A percentile compares a stretch with the other conserved stretches of the same genome.
Evolutionary conservation across 2,113 vertebrate species (phyloP).

Genomic region (Oryctolagus cuniculus): DNA sequence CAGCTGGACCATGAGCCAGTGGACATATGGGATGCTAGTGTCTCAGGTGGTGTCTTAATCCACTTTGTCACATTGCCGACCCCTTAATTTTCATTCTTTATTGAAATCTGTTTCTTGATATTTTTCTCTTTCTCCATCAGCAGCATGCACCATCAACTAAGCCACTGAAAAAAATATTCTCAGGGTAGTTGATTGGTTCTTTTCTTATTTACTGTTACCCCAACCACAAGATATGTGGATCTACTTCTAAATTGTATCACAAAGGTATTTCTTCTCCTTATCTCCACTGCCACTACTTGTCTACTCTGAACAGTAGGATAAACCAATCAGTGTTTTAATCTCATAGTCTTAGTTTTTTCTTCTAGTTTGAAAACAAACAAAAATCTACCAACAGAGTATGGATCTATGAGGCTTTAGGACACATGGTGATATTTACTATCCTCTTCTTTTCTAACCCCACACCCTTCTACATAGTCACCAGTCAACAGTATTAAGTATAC

Average conservation of each 20-base stretch:
- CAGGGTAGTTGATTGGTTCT: not conserved
- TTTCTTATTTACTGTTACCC: constrained; percentile 1
- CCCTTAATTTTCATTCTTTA: no score
- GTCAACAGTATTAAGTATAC: not conserved
- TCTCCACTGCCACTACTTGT: not conserved
- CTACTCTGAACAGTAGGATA: not conserved
- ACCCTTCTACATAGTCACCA: not conserved
- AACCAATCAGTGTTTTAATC: constrained; percentile 41
- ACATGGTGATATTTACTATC: not conserved
- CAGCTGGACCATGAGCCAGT: no score
- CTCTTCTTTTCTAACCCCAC: not conserved
- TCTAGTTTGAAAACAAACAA: constrained; percentile 5
- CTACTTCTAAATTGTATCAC: constrained; percentile 37
- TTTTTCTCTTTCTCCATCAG: not conserved
- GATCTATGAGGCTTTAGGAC: not conserved
- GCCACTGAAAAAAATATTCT: constrained; percentile 20
- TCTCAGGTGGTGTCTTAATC: no score
- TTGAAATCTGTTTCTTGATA: not conserved
- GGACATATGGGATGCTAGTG: no score
- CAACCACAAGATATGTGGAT: not conserved
- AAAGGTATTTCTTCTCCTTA: not conserved
- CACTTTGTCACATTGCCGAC: no score
- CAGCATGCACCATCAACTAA: not conserved
- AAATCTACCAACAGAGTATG: not conserved
- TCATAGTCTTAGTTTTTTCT: constrained; percentile 26